Evolutionary conservation across 35 echinoderm and acorn worm species (phyloP), one percentile per base, ranked within the genome.

Genomic region (Holothuria glaberrima): DNA sequence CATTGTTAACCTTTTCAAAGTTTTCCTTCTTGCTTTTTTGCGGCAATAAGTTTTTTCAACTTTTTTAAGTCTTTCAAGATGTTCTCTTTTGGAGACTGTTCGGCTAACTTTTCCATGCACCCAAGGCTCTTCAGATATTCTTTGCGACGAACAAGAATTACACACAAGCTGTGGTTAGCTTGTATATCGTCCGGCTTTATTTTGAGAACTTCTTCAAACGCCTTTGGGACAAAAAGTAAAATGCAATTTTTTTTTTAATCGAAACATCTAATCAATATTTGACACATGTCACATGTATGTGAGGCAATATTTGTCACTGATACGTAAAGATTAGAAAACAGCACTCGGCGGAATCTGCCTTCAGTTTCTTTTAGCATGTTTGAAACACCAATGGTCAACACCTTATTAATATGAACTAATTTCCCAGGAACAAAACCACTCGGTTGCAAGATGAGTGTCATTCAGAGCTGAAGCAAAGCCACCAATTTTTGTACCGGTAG

Each of bases 81-180:
- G 56, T 52, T 52, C 18, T 31, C 78, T 14, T 54, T 28, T 7
- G 46, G 21, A 0, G 45, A 17, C 35, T 2, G 12, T 17, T 25
- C 48, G 5, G 25, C 45, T 17, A 82, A 48, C 10, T 54, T 29
- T 21, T 82, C 78, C 13, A 82, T 29, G 48, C 78, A 82, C 18
- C 31, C 48, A 36, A 52, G 46, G 22, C 38, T 41, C 30, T 82
- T 59, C 45, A 29, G 20, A 48, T 28, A 82, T 5, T 82, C 46
- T 59, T 59, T 12, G 5, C 27, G 20, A 38, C 56, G 46, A 10
- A 82, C 48, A 38, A 82, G 46, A 48, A 82, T 82, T n/a, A 82
- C 48, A 17, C 78, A 82, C 6, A 58, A 82, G 48, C 52, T 82
- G 78, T 82, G 78, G 25, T 38, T 48, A 20, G 28, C 48, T n/a